Percentiles rank a stretch among this genome's conserved stretches.
These are phyloP conservation scores for Carlito syrichta DNA, from an alignment of 2,113 vertebrate species.

Conservation along the genomic window DNA sequence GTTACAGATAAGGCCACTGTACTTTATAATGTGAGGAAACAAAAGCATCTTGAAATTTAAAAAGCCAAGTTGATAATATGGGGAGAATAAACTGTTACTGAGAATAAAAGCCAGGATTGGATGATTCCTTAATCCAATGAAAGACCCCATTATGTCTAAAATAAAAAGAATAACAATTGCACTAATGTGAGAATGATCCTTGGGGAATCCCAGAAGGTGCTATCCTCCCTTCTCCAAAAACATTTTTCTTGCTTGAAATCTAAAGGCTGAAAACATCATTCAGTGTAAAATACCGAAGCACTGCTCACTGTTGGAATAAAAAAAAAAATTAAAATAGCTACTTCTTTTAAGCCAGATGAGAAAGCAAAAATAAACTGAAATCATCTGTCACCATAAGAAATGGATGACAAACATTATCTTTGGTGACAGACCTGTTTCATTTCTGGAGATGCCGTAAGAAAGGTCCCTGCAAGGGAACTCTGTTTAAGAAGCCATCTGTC, in stretches of 20 bases:
- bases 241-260: background rate
- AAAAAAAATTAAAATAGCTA: slow-evolving; percentile 57
- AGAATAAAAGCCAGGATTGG: background rate
- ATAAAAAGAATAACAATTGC: background rate
- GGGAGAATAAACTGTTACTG: background rate
- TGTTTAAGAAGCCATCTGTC: slow-evolving; percentile 80
- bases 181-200: background rate
- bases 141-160: background rate
- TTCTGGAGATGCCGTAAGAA: slow-evolving; percentile 59
- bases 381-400: slow-evolving; percentile 70
- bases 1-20: background rate
- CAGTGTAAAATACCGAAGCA: background rate
- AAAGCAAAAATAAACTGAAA: slow-evolving; percentile 72
- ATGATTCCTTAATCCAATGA: background rate
- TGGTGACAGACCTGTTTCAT: slow-evolving; percentile 70
- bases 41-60: background rate
- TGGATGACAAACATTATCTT: slow-evolving; percentile 64
- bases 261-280: background rate
- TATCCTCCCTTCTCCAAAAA: background rate
- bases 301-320: slow-evolving; percentile 29
- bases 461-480: slow-evolving; percentile 59
- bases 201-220: background rate
- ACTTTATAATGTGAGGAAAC: background rate
- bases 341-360: slow-evolving; percentile 67
- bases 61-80: background rate